A percentile compares a stretch with the other conserved stretches of the same genome.
Evolutionary conservation across 2,888 invertebrate species (phyloP).

Genomic region (Chamaedrilus cognettii): DNA sequence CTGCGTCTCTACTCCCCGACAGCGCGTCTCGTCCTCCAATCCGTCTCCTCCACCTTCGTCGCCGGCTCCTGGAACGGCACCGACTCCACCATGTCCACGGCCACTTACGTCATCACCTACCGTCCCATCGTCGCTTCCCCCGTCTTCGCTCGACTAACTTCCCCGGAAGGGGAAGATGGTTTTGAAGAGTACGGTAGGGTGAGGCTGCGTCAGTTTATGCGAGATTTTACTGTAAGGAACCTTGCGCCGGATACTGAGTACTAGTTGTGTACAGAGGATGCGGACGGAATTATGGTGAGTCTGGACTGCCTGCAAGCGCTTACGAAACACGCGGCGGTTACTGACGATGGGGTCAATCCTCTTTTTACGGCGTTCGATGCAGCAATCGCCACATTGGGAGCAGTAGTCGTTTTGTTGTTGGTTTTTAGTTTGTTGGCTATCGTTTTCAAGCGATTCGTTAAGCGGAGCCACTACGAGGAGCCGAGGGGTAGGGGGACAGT

Average conservation of each 20-base stretch:
- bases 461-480: too few relatives aligned
- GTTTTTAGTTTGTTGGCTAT: too few relatives aligned
- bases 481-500: too few relatives aligned
- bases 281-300: not conserved
- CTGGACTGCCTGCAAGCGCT: not conserved
- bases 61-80: conserved; percentile 26
- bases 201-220: conserved; percentile 46
- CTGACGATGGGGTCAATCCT: too few relatives aligned
- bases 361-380: too few relatives aligned
- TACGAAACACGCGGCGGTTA: too few relatives aligned
- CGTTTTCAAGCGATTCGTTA: too few relatives aligned
- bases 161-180: conserved; percentile 29
- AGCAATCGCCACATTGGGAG: too few relatives aligned
- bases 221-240: conserved; percentile 58
- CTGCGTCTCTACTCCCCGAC: conserved; percentile 48
- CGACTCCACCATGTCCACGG: conserved; percentile 19
- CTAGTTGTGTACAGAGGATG: conserved; percentile 50
- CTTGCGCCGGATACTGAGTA: conserved; percentile 58
- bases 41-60: conserved; percentile 22
- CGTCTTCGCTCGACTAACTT: too few relatives aligned
- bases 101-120: conserved; percentile 23
- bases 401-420: too few relatives aligned
- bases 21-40: conserved; percentile 7
- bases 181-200: conserved; percentile 42
- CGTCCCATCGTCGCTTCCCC: too few relatives aligned